Evolutionary conservation across 2,797 vertebrate genomes (phyloP), one percentile per base, ranked within the genome.

Genomic region (Cuniculus paca): DNA sequence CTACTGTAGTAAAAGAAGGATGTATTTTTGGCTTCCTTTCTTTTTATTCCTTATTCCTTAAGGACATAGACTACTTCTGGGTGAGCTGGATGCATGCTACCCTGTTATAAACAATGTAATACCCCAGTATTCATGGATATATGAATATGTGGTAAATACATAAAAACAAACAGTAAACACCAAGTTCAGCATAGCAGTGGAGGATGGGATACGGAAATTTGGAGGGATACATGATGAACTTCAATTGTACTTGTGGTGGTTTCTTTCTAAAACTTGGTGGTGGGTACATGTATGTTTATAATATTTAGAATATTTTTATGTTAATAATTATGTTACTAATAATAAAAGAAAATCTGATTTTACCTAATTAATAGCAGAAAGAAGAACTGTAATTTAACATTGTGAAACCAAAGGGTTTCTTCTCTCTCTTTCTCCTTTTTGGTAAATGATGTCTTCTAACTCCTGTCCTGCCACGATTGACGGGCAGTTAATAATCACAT

Each of bases 201-300:
- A 74, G 14, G 22, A 63, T 74, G 16, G 94, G 24, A 54, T 83
- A 56, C 31, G 56, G 50, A 36, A 84, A 50, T 92, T 54, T 31
- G 1, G 36, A 74, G 16, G 13, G 13, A 79, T 50, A 22, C 11
- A 31, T 26, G 50, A 24, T 52, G 20, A 50, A 39, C 36, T 88
- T 94, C 12, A 14, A 1, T 61, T 78, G 28, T 89, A 63, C 72
- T 94, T 95, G 11, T 60, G 83, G 75, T 52, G 14, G 34, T 88
- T 96, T 85, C n/a, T 81, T 88, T 90, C 61, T 94, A 87, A 84
- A 90, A 94, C 34, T 86, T 92, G 58, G 31, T 91, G 52, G 50
- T 93, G 17, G 3, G 48, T 90, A 89, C 3, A 24, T 96, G 50
- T 28, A 68, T 75, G 14, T 60, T 95, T 20, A 80, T 12, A 92